Evolutionary conservation across 2,888 invertebrate species (phyloP), one percentile per base, ranked within the genome.

Genomic region (Odiellus spinosus): DNA sequence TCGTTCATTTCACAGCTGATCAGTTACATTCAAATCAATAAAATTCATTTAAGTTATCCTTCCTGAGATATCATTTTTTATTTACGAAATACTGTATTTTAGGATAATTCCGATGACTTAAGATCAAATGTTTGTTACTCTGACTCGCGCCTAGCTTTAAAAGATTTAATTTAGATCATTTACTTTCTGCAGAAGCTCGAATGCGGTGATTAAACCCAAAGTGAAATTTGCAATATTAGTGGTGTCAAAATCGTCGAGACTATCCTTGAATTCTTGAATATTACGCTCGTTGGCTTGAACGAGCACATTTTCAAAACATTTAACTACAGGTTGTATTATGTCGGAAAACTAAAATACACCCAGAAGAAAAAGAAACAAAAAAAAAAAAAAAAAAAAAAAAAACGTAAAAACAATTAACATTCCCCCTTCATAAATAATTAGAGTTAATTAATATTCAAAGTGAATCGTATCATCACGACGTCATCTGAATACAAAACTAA

Each of bases 221-320:
- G 82, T 79, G 51, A 93, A 75, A 65, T 90, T 82, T 1, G 93
- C 90, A 62, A 83, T 78, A 10, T 82, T 82, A 46, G 76, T 75
- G 0, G 86, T 77, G 45, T 74, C 69, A 33, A 85, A 70, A 15
- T 73, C 70, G 33, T 74, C 71, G 46, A 91, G 71, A 2, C 75
- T 76, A 40, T 77, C 71, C 57, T 76, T 79, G 59, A 88, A 82
- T 20, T 80, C 88, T 69, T 53, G 45, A 45, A 64, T 69, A 58
- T 73, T 73, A 52, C 68, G 63, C 49, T 64, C 63, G 56, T 70
- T 72, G 63, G 85, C 88, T 73, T 91, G 93, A 6, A 96, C 84
- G 14, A 96, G 68, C 56, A 82, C 78, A 45, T 79, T 77, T 60
- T 77, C 75, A 63, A 90, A 91, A 66, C 96, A 98, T 0, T 76